phyloP scores from a whole-genome alignment of 2,797 vertebrate species.

The Thunnus albacares region DNA sequence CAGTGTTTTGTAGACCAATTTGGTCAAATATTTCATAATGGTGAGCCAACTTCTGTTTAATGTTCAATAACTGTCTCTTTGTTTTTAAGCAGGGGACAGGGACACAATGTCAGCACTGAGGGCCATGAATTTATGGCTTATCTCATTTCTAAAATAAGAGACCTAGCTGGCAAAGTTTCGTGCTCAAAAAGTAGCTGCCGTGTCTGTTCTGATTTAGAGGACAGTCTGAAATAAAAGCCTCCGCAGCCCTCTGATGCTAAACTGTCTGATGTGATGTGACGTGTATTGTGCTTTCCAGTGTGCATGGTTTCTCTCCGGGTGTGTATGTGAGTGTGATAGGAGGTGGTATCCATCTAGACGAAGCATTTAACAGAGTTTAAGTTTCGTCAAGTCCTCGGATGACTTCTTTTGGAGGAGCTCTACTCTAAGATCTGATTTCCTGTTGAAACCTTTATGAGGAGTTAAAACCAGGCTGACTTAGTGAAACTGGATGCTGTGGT shows the following conservation, averaged over 20 bases:
- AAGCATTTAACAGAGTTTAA: slow-evolving; percentile 17
- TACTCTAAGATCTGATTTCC: neutral
- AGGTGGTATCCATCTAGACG: neutral
- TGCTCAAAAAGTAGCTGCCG: slow-evolving; percentile 20
- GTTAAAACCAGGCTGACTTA: neutral
- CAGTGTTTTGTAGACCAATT: too few species aligned
- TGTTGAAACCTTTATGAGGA: slow-evolving; percentile 1
- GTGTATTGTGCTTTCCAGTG: slow-evolving; percentile 7
- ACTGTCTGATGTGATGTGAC: slow-evolving; percentile 48
- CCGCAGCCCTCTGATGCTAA: slow-evolving; percentile 15
- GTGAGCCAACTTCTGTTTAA: neutral
- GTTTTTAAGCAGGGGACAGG: neutral
- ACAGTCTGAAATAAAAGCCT: slow-evolving; percentile 42
- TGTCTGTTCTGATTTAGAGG: slow-evolving; percentile 47
- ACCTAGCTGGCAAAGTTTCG: neutral
- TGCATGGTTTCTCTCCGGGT: neutral
- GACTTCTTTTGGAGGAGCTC: slow-evolving; percentile 10
- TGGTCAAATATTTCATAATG: neutral
- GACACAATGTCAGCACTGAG: neutral
- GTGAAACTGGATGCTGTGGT: neutral
- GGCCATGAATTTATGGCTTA: slow-evolving; percentile 4
- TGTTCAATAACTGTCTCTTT: neutral
- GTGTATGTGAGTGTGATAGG: slow-evolving; percentile 8
- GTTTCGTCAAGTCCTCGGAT: slow-evolving; percentile 14
- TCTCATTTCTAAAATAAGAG: slow-evolving; percentile 35